These are phyloP conservation scores for Falco biarmicus DNA, from an alignment of 2,797 vertebrate species.

Conservation along the genomic window DNA sequence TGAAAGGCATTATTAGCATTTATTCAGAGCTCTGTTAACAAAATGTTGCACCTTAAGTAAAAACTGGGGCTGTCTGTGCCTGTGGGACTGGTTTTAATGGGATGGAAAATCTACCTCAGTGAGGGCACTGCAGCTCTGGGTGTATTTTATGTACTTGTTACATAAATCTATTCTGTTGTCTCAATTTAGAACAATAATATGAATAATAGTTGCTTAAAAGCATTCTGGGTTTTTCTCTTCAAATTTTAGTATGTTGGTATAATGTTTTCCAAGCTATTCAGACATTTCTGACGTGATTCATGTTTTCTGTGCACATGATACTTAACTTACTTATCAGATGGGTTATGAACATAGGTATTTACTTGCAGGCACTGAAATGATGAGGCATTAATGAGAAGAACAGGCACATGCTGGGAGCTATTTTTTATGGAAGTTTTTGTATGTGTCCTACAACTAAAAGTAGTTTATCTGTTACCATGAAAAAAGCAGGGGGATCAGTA, in stretches of 20 bases:
- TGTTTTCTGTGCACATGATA: background rate
- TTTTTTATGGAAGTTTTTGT: background rate
- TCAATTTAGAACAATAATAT: background rate
- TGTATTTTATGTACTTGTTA: background rate
- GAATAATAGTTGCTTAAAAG: constrained; percentile 32
- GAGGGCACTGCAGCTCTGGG: background rate
- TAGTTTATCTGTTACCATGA: background rate
- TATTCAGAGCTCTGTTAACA: background rate
- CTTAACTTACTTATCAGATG: background rate
- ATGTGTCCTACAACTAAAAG: background rate
- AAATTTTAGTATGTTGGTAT: background rate
- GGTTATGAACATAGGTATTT: background rate
- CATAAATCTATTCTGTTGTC: background rate
- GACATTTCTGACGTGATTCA: background rate
- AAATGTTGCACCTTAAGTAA: background rate
- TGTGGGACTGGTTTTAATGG: background rate
- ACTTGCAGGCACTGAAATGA: background rate
- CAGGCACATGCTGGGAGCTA: background rate
- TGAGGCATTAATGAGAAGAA: background rate
- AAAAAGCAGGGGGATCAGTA: background rate
- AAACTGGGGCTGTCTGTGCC: background rate
- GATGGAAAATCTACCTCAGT: background rate
- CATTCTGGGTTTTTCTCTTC: background rate
- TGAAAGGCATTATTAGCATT: background rate
- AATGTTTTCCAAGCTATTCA: constrained; percentile 16